Evolutionary conservation across 2,113 vertebrate species (phyloP), one percentile per base, ranked within the genome.

Genomic region (Chitala chitala): DNA sequence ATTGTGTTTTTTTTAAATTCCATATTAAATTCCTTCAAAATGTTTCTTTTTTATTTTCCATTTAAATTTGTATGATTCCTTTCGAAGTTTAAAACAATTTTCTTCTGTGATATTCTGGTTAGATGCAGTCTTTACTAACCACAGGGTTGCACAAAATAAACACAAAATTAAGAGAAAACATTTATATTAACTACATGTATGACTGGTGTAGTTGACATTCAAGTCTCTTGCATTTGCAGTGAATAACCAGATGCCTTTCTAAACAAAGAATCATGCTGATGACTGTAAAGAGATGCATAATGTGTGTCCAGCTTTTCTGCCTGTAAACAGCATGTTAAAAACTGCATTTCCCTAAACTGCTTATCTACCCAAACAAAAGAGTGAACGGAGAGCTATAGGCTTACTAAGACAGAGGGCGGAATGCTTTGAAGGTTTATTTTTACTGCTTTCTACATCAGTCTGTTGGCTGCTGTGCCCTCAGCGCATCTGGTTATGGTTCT

Each of bases 401-500:
- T 22, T n/a, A 46, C 4, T 50, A 79, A 0, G 0, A 81, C 77
- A 48, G 58, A 78, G 78, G 48, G 1, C 76, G 73, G 75, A 86
- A 83, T n/a, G 55, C 85, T 88, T 84, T 80, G 80, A 91, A 86
- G 76, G 68, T 33, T 78, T 79, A 75, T 79, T 79, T 66, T 33
- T 80, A 77, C 81, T 78, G 78, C 80, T 85, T 83, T 90, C 78
- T 69, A 74, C 81, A 81, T 84, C 75, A 82, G 38, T 82, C 80
- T 79, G 13, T 81, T 82, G 84, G 79, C 80, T 75, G 69, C 71
- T 72, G 42, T 4, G 76, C 81, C 84, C 83, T 71, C 22, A 29
- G 64, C 90, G 85, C 88, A 90, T 92, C 89, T 93, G 91, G 90
- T 93, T 93, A 84, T 86, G 87, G 88, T 93, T 93, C 84, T 86